A percentile compares a stretch with the other conserved stretches of the same genome.
phyloP scores from a whole-genome alignment of 2,797 vertebrate genomes.

The Arctocebus calabarensis region DNA sequence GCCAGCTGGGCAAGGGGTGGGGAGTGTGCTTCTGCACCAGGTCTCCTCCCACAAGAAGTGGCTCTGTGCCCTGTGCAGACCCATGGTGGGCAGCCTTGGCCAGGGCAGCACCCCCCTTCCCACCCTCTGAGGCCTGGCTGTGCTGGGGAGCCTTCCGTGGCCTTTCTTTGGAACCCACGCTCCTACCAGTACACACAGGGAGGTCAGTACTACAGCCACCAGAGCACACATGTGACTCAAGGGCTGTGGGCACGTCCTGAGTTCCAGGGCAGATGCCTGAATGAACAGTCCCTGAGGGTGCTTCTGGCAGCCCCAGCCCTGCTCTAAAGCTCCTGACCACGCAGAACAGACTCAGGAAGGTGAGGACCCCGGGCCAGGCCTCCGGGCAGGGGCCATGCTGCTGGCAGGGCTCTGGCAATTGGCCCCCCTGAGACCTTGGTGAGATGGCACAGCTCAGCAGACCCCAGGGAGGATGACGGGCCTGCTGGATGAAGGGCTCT shows the following conservation, averaged over 20 bases:
- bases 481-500: background rate
- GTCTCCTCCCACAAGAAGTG: fast-evolving
- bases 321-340: no score
- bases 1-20: no score
- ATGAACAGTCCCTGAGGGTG: background rate
- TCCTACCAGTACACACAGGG: background rate
- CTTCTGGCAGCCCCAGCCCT: fast-evolving
- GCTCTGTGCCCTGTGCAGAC: background rate
- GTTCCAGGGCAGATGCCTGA: background rate
- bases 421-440: fast-evolving
- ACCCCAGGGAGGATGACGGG: background rate
- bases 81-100: background rate
- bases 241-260: fast-evolving
- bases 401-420: background rate
- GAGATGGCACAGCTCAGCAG: background rate
- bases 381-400: fast-evolving
- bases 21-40: background rate
- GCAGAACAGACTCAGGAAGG: fast-evolving
- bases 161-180: no score
- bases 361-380: fast-evolving
- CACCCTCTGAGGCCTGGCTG: background rate
- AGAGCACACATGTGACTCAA: background rate
- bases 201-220: no score
- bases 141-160: no score
- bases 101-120: background rate